A percentile compares a stretch with the other conserved stretches of the same genome.
Evolutionary conservation across 2,888 invertebrate genomes (phyloP).

Genomic region (Entomobrya multifasciata): DNA sequence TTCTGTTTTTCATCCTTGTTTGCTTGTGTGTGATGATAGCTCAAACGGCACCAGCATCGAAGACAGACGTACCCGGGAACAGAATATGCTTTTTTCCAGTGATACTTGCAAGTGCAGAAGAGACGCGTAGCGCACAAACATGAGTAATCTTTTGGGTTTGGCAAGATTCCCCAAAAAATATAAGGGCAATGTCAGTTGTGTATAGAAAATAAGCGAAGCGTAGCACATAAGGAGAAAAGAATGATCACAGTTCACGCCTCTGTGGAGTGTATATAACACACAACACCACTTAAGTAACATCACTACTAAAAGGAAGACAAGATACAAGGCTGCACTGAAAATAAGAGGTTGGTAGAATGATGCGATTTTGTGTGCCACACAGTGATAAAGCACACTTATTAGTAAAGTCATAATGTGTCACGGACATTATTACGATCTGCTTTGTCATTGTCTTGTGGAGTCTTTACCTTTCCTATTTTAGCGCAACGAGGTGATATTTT

Average conservation of each 20-base stretch:
- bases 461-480: constrained; percentile 20
- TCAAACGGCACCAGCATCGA: not conserved
- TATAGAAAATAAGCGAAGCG: constrained; percentile 63
- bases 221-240: constrained; percentile 66
- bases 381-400: constrained; percentile 69
- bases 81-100: constrained; percentile 41
- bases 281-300: constrained; percentile 1
- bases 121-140: not conserved
- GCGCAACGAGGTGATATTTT: not conserved
- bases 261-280: constrained; percentile 12
- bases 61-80: no score
- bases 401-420: constrained; percentile 69
- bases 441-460: constrained; percentile 70
- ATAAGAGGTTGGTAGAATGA: not conserved
- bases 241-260: constrained; percentile 64
- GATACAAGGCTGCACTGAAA: not conserved
- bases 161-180: constrained; percentile 62
- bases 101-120: not conserved
- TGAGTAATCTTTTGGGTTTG: constrained; percentile 50
- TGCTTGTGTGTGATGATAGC: constrained; percentile 33
- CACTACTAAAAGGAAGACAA: constrained; percentile 29
- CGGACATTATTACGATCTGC: constrained; percentile 70
- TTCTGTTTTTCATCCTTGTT: not conserved
- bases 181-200: constrained; percentile 58
- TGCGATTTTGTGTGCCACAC: constrained; percentile 20